These are phyloP conservation scores for Eutrigla gurnardus DNA, from an alignment of 2,797 vertebrate genomes.

Conservation along the genomic window DNA sequence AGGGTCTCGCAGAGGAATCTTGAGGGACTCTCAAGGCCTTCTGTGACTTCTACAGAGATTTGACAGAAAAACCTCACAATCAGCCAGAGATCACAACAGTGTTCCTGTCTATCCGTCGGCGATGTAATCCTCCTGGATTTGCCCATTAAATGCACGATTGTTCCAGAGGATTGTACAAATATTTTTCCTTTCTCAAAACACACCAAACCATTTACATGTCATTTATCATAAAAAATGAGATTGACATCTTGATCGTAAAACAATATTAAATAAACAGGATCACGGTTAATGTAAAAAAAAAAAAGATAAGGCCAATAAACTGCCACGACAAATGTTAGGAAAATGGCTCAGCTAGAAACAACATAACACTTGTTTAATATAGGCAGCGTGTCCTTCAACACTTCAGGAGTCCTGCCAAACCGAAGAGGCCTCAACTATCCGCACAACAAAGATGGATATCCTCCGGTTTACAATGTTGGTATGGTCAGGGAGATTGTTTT, in stretches of 20 bases:
- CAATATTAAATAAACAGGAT: slow-evolving; percentile 25
- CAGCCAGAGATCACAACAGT: slow-evolving; percentile 63
- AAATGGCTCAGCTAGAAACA: slow-evolving; percentile 48
- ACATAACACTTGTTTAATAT: slow-evolving; percentile 67
- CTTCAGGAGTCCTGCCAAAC: slow-evolving; percentile 62
- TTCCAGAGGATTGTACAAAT: slow-evolving; percentile 50
- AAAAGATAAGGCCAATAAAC: slow-evolving; percentile 34
- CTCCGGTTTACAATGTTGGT: slow-evolving; percentile 59
- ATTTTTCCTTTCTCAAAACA: slow-evolving; percentile 43
- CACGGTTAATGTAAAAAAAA: no score
- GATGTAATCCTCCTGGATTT: slow-evolving; percentile 64
- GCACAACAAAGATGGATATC: slow-evolving; percentile 75
- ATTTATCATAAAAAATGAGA: slow-evolving; percentile 42
- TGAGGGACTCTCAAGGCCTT: slow-evolving; percentile 21
- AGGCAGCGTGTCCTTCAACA: slow-evolving; percentile 62
- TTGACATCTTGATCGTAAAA: slow-evolving; percentile 37
- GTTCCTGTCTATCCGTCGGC: slow-evolving; percentile 59
- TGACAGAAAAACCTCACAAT: slow-evolving; percentile 63
- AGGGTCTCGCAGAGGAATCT: slow-evolving; percentile 48
- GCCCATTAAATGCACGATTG: slow-evolving; percentile 45
- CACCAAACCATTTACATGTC: slow-evolving; percentile 43
- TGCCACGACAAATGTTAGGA: slow-evolving; percentile 43
- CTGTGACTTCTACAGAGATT: slow-evolving; percentile 50
- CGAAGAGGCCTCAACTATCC: slow-evolving; percentile 58
- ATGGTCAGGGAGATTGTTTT: slow-evolving; percentile 50